Conservation (phyloP, 2,797 vertebrate genomes). For the Cuniculus paca region DNA sequence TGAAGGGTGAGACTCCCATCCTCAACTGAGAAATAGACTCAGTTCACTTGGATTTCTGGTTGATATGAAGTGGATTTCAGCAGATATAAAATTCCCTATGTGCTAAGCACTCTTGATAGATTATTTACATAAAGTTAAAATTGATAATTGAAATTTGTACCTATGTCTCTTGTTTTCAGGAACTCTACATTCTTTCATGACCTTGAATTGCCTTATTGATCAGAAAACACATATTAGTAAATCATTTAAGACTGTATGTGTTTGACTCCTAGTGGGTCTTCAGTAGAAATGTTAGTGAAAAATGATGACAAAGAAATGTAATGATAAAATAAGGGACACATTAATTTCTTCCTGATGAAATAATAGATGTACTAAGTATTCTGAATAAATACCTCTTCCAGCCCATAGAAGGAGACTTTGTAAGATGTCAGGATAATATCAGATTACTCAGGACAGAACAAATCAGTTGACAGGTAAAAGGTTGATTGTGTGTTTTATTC, state of each 20-base stretch:
- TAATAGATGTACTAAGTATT: constrained; percentile 68
- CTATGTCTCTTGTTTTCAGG: not conserved
- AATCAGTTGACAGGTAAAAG: not conserved
- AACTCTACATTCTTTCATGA: not conserved
- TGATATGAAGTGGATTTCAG: not conserved
- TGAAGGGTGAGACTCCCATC: not conserved
- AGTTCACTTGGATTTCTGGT: not conserved
- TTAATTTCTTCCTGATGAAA: constrained; percentile 74
- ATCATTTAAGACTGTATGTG: not conserved
- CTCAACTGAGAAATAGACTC: not conserved
- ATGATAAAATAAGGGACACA: constrained; percentile 43
- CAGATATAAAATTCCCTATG: not conserved
- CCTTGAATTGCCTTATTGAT: not conserved
- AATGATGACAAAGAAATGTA: constrained; percentile 34
- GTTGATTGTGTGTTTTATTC: not conserved
- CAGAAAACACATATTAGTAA: constrained; percentile 21
- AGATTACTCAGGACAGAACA: constrained; percentile 5
- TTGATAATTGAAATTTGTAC: not conserved
- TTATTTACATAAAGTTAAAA: constrained; percentile 28
- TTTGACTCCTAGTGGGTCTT: not conserved
- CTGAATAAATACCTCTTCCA: not conserved
- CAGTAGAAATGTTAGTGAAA: not conserved
- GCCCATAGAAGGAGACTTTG: not conserved
- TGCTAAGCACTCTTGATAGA: not conserved
- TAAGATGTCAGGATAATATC: not conserved